Conservation (phyloP, 2,113 vertebrate genomes). For the Cephalopterus ornatus region DNA sequence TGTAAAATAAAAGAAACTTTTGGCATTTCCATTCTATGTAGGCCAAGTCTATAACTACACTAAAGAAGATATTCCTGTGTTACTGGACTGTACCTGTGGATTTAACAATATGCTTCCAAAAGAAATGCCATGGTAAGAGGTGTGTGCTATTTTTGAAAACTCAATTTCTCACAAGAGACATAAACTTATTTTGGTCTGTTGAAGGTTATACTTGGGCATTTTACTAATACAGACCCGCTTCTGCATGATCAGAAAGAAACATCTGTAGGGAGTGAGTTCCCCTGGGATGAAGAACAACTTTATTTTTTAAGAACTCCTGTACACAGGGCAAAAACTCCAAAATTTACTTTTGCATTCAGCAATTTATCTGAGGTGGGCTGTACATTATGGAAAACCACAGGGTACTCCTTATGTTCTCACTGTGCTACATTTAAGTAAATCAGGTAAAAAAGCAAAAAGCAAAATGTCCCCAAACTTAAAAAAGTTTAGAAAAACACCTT, state of each 20-base stretch:
- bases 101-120: neutral
- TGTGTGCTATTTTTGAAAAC: neutral
- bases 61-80: neutral
- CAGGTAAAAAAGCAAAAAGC: neutral
- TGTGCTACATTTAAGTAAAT: neutral
- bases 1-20: neutral
- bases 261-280: neutral
- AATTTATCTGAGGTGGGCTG: neutral
- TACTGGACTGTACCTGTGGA: neutral
- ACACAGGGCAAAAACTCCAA: fast-evolving
- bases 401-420: neutral
- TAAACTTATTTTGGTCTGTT: neutral
- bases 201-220: neutral
- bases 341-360: neutral
- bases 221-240: neutral
- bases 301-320: neutral
- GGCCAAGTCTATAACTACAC: neutral
- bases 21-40: neutral
- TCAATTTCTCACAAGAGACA: neutral
- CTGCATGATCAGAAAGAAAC: neutral
- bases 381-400: neutral
- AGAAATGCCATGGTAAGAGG: neutral
- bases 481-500: neutral
- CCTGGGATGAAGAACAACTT: neutral
- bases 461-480: neutral